Base-by-base conservation (phyloP, 1,140 invertebrate genomes). In the Habropoda laboriosa region DNA sequence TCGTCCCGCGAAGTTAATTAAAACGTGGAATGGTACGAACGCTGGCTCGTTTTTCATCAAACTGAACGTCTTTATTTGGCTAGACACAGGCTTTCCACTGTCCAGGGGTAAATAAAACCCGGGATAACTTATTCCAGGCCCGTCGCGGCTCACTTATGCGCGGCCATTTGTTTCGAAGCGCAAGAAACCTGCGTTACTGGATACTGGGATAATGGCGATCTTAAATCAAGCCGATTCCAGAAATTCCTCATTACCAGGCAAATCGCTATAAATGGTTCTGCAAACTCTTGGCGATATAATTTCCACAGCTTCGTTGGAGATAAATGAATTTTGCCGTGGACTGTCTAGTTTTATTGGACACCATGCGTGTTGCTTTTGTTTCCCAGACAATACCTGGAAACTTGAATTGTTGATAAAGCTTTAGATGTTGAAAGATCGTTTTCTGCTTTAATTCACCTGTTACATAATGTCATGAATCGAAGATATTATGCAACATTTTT, bases 101-200 rank as follows among this genome's bases (percentile, higher is more conserved):
- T n/a, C n/a, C n/a, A n/a, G n/a, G 66, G 67, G 79, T 35, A 16
- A 7, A 45, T 49, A 74, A 68, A 57, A 79, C 60, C 53, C 57
- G 63, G 51, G 68, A 68, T 24, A 35, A 40, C 57, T 58, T 24
- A 55, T 70, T 42, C 13, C 38, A 58, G 6, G 12, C 53, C 27
- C 53, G 24, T 68, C 66, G 40, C 42, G n/a, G 60, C 18, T 72
- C 45, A 58, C 8, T 72, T 24, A 30, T 40, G 0, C 10, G 27
- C 24, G 12, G 35, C 21, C 8, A 30, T 75, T 40, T 27, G 21
- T 49, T 24, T 35, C 21, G 27, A 57, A 7, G 18, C 27, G 27
- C 8, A 45, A 55, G 32, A 58, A 60, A 35, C 12, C 27, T 13
- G 57, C n/a, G 57, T 80, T 61, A 73, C 57, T 21, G 57, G 49